Base-by-base conservation (phyloP, 1,140 invertebrate genomes). In the Drosophila seguyi region DNA sequence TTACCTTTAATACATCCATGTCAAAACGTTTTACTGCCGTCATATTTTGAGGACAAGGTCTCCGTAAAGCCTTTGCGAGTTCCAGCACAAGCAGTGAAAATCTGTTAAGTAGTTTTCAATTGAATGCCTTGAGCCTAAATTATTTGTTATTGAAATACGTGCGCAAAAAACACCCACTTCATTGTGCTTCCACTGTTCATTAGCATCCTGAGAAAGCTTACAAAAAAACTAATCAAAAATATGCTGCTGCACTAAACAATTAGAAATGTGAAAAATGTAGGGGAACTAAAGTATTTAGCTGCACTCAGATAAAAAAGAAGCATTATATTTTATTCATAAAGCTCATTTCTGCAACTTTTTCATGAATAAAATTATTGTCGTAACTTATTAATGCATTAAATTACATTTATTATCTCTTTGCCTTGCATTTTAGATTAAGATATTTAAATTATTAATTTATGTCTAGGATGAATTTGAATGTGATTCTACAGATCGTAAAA, bases 21-120 rank as follows among this genome's bases (percentile, higher is more conserved):
- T 85, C 11, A 0, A 85, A 50, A 11, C 72, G 22, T 1, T n/a
- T 44, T n/a, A 78, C 4, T 7, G 73, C 48, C 6, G 73, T 78
- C 41, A 85, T 41, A n/a, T 81, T 85, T 0, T 1, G 0, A 0
- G 57, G 60, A 42, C 81, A 85, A 6, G 47, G 3, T 4, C 61
- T 63, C 3, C 25, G 29, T 5, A 14, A 16, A 5, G 47, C 11
- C 20, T 10, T 10, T 3, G 47, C 13, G 4, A 41, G 11, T 31
- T 65, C 20, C 6, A 83, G 0, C 2, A 36, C 22, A 1, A 79
- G 11, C 2, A 57, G 5, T 1, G 27, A 14, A 27, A 57, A 36
- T 16, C 41, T 58, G 16, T 48, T 18, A 1, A n/a, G 39, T 11
- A 27, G 3, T 16, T 10, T 0, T 27, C 2, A 14, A 13, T 16